Base-by-base conservation (phyloP, 2,888 invertebrate genomes). In the Dichetophora obliterata region DNA sequence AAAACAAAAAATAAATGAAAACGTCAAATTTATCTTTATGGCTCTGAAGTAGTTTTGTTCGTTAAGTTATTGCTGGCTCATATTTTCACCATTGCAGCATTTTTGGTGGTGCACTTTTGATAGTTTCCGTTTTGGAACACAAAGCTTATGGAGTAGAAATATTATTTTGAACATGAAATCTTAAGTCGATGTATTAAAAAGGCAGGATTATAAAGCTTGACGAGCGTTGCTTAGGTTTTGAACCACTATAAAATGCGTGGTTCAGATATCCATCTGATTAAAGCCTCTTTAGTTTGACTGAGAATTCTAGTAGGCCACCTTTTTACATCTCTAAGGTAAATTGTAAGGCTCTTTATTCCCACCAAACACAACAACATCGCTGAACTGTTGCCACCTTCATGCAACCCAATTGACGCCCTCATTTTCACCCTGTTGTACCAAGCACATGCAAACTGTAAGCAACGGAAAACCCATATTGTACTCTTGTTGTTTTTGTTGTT, bases 1-100 rank as follows among this genome's bases (percentile, higher is more conserved):
- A 61, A n/a, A 22, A 37, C 37, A 34, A 37, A 3, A 22, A 19
- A 19, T 11, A 22, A 65, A 37, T 65, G 19, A 24, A 24, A 43
- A 43, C 37, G 65, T 65, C 8, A 43, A 65, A 43, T 37, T 65
- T 65, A 65, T 65, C 65, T 65, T 65, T 65, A 65, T 65, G 34
- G 43, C 43, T 34, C n/a, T 37, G 22, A 37, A 43, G 19, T 34
- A 43, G n/a, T n/a, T 5, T 65, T 59, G 57, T 24, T 59, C 1
- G 22, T 6, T 14, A 8, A 8, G 19, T 9, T 59, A 27, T 59
- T 11, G 43, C 14, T 9, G 43, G 16, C 5, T 24, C 57, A 19
- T 4, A 19, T 9, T 19, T 19, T 24, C 22, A 57, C 24, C 37
- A 37, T 37, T 43, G 43, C 43, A 43, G 43, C 14, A 43, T 43